Percentiles rank a stretch among this genome's conserved stretches.
These are phyloP conservation scores for Cybosia mesomella DNA, from an alignment of 2,888 invertebrate genomes.

Conservation along the genomic window DNA sequence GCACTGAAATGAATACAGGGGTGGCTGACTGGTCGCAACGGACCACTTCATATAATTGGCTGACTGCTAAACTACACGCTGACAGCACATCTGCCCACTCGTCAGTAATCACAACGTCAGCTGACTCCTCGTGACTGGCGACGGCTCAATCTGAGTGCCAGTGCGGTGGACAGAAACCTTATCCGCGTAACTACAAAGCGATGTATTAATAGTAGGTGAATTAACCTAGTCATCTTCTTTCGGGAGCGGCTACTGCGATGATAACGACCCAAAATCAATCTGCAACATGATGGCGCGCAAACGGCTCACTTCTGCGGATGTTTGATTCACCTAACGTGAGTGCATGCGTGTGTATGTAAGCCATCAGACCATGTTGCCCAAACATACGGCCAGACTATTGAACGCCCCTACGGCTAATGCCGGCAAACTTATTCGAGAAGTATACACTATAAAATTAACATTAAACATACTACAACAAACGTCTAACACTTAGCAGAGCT, in stretches of 20 bases:
- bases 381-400: slow-evolving; percentile 1
- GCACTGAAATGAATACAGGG: background rate
- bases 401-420: slow-evolving; percentile 9
- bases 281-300: slow-evolving; percentile 22
- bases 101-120: background rate
- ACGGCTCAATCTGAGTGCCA: too few relatives aligned
- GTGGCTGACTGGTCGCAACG: background rate
- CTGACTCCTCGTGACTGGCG: background rate
- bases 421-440: slow-evolving; percentile 39
- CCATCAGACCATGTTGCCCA: slow-evolving; percentile 12
- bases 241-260: slow-evolving; percentile 12
- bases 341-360: background rate
- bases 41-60: background rate
- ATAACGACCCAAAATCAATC: slow-evolving; percentile 13
- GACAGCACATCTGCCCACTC: background rate
- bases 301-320: slow-evolving; percentile 10
- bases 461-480: slow-evolving; percentile 24
- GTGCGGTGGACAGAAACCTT: slow-evolving; percentile 16
- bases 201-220: slow-evolving; percentile 4
- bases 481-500: slow-evolving; percentile 24
- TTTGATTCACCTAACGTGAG: background rate
- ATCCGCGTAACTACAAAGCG: slow-evolving; percentile 18
- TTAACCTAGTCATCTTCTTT: slow-evolving; percentile 5
- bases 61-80: slow-evolving; percentile 2
- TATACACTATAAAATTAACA: slow-evolving; percentile 21